phyloP scores from a whole-genome alignment of 2,888 invertebrate species.

The Amaurobius ferox region DNA sequence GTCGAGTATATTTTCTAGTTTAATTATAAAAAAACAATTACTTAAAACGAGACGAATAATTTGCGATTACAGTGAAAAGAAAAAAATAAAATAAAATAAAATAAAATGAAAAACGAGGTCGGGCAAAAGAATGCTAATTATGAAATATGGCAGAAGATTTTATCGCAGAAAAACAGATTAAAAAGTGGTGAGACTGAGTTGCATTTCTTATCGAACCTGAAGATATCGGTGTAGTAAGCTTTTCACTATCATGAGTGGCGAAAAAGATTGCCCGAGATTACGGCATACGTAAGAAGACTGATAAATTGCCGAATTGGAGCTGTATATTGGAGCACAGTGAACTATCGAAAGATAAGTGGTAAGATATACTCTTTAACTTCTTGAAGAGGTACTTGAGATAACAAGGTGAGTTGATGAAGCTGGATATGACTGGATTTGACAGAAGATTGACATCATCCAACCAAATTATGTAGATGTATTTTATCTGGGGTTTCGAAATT shows the following conservation, averaged over 20 bases:
- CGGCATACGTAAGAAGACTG: background rate
- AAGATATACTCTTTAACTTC: background rate
- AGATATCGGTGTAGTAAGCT: background rate
- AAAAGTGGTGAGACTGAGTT: too few relatives aligned
- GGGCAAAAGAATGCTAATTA: too few relatives aligned
- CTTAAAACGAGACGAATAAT: too few relatives aligned
- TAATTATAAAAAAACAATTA: too few relatives aligned
- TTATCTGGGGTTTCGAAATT: constrained; percentile 5
- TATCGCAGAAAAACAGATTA: background rate
- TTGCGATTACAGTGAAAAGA: too few relatives aligned
- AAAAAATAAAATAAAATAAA: too few relatives aligned
- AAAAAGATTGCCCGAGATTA: background rate
- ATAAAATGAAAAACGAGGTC: too few relatives aligned
- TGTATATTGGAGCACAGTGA: background rate
- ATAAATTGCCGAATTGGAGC: background rate
- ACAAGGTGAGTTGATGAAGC: background rate
- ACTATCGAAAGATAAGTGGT: background rate
- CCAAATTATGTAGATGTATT: background rate
- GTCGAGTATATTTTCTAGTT: too few relatives aligned
- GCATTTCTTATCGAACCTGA: background rate
- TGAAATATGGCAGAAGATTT: background rate
- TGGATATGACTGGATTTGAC: background rate
- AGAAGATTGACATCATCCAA: background rate
- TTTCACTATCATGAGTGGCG: background rate
- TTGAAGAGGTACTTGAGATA: background rate